phyloP scores from a whole-genome alignment of 2,888 invertebrate genomes.

The Gandaritis pyraliata region DNA sequence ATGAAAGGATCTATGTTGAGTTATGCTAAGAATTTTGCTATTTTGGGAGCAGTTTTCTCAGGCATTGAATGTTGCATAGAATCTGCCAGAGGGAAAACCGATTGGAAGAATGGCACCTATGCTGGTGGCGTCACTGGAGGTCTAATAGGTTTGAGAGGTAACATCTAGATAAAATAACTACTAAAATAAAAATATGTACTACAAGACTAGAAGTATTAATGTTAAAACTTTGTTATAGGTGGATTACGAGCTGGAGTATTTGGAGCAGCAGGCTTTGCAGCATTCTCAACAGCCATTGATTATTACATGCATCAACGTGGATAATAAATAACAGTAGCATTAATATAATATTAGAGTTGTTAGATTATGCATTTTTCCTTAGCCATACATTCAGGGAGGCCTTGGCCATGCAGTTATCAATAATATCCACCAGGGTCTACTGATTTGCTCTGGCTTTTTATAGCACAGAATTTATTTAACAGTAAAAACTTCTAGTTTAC shows the following conservation, averaged over 20 bases:
- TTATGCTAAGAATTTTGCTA: slow-evolving; percentile 99
- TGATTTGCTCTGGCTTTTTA: no score
- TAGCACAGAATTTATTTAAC: no score
- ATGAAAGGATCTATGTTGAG: slow-evolving; percentile 96
- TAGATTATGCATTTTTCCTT: slow-evolving; percentile 10
- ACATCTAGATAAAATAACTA: no score
- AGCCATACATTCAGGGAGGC: no score
- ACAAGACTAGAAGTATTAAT: no score
- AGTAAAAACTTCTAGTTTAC: no score
- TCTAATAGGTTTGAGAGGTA: slow-evolving; percentile 92
- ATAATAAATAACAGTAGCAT: slow-evolving; percentile 33
- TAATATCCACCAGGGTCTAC: no score
- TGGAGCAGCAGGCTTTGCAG: slow-evolving; percentile 98
- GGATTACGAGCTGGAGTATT: slow-evolving; percentile 96
- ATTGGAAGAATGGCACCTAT: slow-evolving; percentile 98
- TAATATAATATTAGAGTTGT: slow-evolving; percentile 15
- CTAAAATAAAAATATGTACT: no score
- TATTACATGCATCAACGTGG: slow-evolving; percentile 92
- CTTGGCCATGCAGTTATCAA: no score
- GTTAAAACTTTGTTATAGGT: slow-evolving; percentile 87
- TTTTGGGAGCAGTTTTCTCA: slow-evolving; percentile 97
- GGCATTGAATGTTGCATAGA: slow-evolving; percentile 98
- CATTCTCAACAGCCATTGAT: slow-evolving; percentile 98
- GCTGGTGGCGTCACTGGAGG: slow-evolving; percentile 98
- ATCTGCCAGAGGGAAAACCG: slow-evolving; percentile 96